These are phyloP conservation scores for Acanthococcus lagerstroemiae DNA, from an alignment of 2,888 invertebrate species.

Conservation along the genomic window DNA sequence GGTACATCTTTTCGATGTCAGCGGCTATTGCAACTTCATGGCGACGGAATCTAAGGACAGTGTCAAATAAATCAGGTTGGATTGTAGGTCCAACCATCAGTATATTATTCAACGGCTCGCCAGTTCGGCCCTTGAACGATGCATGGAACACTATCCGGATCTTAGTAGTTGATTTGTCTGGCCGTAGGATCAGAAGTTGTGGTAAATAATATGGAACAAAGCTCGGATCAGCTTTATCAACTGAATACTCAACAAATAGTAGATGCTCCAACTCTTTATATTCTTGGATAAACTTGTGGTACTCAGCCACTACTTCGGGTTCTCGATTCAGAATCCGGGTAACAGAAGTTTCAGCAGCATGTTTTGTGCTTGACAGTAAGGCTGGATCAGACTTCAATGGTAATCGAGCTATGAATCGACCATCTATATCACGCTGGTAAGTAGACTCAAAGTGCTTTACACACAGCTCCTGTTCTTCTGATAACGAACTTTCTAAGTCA, in stretches of 20 bases:
- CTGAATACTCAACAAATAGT: no score
- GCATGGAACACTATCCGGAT: slow-evolving; percentile 37
- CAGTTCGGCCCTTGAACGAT: no score
- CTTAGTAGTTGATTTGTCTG: slow-evolving; percentile 34
- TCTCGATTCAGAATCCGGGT: neutral
- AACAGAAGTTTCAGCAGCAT: neutral
- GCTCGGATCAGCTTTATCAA: slow-evolving; percentile 13
- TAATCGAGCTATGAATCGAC: slow-evolving; percentile 36
- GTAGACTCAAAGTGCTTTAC: neutral
- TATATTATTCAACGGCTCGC: no score
- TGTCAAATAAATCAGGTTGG: slow-evolving; percentile 37
- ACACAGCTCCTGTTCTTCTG: no score
- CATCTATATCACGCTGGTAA: slow-evolving; percentile 9
- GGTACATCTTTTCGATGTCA: slow-evolving; percentile 41
- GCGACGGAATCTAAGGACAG: slow-evolving; percentile 38
- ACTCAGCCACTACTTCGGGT: slow-evolving; percentile 9
- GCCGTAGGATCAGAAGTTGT: slow-evolving; percentile 35
- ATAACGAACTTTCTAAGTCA: no score
- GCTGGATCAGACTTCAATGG: slow-evolving; percentile 35
- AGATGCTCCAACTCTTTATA: slow-evolving; percentile 35
- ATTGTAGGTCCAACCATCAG: no score
- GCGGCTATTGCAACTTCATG: slow-evolving; percentile 38
- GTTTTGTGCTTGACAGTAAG: neutral
- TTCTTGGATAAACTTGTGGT: slow-evolving; percentile 34
- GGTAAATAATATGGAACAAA: slow-evolving; percentile 34